These are phyloP conservation scores for Drosophila sproati DNA, from an alignment of 1,140 invertebrate genomes.

Conservation along the genomic window DNA sequence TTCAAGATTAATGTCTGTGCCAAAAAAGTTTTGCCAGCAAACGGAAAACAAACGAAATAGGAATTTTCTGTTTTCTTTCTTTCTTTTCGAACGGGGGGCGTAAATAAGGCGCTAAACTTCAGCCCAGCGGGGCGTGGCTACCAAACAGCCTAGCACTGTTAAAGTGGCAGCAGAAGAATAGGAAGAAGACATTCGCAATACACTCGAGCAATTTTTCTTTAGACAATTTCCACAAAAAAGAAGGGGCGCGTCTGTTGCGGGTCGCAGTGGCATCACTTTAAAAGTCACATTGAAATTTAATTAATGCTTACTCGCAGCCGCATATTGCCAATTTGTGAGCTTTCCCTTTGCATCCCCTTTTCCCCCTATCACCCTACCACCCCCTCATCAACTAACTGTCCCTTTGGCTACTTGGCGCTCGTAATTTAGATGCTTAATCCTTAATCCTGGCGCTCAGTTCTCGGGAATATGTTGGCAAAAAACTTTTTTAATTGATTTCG, in stretches of 20 bases:
- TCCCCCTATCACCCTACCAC: too few relatives aligned
- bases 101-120: slow-evolving; percentile 19
- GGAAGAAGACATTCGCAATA: slow-evolving; percentile 45
- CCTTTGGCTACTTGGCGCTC: slow-evolving; percentile 33
- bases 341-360: slow-evolving; percentile 3
- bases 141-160: slow-evolving; percentile 5
- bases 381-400: too few relatives aligned
- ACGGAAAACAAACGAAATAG: slow-evolving; percentile 31
- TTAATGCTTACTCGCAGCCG: slow-evolving; percentile 49
- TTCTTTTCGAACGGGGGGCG: slow-evolving; percentile 12
- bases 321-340: slow-evolving; percentile 40
- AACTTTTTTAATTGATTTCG: slow-evolving; percentile 79
- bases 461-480: slow-evolving; percentile 42
- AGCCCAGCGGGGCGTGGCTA: slow-evolving; percentile 3
- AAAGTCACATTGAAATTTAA: slow-evolving; percentile 62
- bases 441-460: slow-evolving; percentile 40
- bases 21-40: slow-evolving; percentile 51
- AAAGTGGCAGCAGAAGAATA: neutral
- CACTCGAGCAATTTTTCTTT: slow-evolving; percentile 32
- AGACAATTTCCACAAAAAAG: neutral
- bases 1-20: slow-evolving; percentile 77
- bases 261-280: neutral
- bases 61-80: slow-evolving; percentile 3
- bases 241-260: too few relatives aligned
- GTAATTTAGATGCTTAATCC: slow-evolving; percentile 68